Base-by-base conservation (phyloP, 2,888 invertebrate genomes). In the Apamea epomidion region DNA sequence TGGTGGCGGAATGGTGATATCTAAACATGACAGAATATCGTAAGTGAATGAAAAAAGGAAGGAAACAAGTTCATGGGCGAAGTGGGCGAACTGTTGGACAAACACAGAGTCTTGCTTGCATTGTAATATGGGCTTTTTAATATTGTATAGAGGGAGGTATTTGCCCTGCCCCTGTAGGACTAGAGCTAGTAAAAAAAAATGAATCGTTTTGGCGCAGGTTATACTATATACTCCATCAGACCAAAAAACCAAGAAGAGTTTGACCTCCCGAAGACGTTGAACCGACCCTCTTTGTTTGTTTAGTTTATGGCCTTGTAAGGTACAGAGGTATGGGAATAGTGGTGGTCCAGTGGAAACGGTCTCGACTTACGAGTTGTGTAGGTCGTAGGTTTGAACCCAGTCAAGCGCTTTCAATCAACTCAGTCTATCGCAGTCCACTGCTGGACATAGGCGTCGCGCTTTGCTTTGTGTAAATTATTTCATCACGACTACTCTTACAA, bases 1-100 rank as follows among this genome's bases (percentile, higher is more conserved):
- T 58, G 85, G 88, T 64, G 80, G 87, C 32, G 74, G 74, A 64
- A 80, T 2, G 29, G 42, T 70, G 21, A 87, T 83, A 76, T 76
- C 83, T 84, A 75, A 72, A 86, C 21, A 70, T 25, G 14, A 68
- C 2, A 87, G 42, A 76, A 71, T 48, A 70, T 45, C 0, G 18
- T 70, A 10, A 58, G 42, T 51, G 51, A 51, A 51, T 18, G 18
- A 51, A 51, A 51, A 51, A 51, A 51, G 10, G 0, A 51, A 16
- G 6, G 18, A 51, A 51, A 51, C 5, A 5, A 42, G 10, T 45
- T 45, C 10, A 45, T 45, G 45, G 48, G 48, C 14, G 48, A 14
- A 14, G 48, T 42, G 25, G n/a, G 2, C 16, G 42, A 76, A 76
- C 58, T 51, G 18, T 48, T 45, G 54, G 32, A 21, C 1, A 45